Percentiles rank a stretch among this genome's conserved stretches.
Conservation (phyloP, 2,888 invertebrate species). For the Volucella inflata region DNA sequence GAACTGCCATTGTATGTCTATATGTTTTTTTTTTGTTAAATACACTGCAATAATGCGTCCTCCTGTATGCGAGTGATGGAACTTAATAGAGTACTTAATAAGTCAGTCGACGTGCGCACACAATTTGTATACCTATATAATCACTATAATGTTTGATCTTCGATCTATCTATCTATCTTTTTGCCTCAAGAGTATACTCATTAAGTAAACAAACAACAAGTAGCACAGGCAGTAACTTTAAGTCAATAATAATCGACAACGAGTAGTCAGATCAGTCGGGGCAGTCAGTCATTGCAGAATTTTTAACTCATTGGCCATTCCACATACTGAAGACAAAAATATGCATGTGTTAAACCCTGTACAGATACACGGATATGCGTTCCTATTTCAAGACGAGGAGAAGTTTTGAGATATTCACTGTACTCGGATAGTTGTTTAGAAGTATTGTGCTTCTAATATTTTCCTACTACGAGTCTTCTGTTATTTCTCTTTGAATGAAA, state of each 20-base stretch:
- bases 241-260: constrained; percentile 34
- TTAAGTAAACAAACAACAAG: constrained; percentile 16
- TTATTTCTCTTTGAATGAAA: not conserved
- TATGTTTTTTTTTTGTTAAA: not conserved
- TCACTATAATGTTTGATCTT: constrained; percentile 24
- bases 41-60: constrained; percentile 27
- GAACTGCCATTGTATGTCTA: too few relatives aligned
- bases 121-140: constrained; percentile 24
- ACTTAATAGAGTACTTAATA: constrained; percentile 11
- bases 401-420: not conserved
- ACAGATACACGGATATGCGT: too few relatives aligned
- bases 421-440: not conserved
- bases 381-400: not conserved
- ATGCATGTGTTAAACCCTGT: not conserved
- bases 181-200: not conserved
- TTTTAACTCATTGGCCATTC: not conserved
- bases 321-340: constrained; percentile 11
- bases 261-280: too few relatives aligned
- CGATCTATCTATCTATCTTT: constrained; percentile 4
- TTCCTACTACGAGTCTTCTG: too few relatives aligned
- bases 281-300: constrained; percentile 10
- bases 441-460: too few relatives aligned
- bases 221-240: constrained; percentile 11
- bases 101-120: constrained; percentile 22
- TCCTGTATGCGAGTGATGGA: not conserved